Evolutionary conservation across 2,113 vertebrate species (phyloP).

Genomic region (Toxotes jaculatrix): DNA sequence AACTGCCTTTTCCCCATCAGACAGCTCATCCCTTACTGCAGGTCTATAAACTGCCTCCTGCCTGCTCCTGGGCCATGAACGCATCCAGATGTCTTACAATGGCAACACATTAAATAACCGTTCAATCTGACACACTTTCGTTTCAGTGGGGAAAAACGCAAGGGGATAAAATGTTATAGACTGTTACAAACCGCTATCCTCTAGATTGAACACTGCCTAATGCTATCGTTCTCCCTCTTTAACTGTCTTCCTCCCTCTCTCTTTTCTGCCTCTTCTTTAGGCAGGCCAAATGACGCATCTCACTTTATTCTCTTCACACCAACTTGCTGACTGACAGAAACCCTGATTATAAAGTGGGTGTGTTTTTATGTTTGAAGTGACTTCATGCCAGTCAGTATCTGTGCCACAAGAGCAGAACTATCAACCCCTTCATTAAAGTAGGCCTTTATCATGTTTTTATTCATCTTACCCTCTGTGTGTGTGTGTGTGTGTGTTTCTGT

Average conservation of each 20-base stretch:
- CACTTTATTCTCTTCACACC: constrained; percentile 57
- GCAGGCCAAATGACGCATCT: constrained; percentile 55
- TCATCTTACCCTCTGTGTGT: background rate
- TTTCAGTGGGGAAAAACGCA: constrained; percentile 73
- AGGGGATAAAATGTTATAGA: constrained; percentile 81
- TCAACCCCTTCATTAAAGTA: background rate
- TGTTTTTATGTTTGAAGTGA: constrained; percentile 26
- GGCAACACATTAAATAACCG: constrained; percentile 83
- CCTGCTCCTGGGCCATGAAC: constrained; percentile 79
- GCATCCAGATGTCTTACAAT: constrained; percentile 83
- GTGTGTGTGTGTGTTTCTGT: background rate
- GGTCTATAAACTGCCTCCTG: constrained; percentile 81
- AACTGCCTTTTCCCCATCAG: constrained; percentile 65
- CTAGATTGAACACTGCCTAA: constrained; percentile 67
- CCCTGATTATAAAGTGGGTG: constrained; percentile 41
- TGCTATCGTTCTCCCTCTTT: constrained; percentile 58
- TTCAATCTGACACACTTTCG: constrained; percentile 80
- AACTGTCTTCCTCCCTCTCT: constrained; percentile 48
- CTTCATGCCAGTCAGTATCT: constrained; percentile 29
- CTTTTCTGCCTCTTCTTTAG: constrained; percentile 46
- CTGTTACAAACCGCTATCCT: constrained; percentile 71
- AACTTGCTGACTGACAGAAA: constrained; percentile 61
- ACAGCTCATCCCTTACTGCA: constrained; percentile 61
- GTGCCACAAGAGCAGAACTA: constrained; percentile 25
- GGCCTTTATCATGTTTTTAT: background rate